A percentile compares a stretch with the other conserved stretches of the same genome.
phyloP scores from a whole-genome alignment of 1,140 invertebrate species.

The Cephus cinctus region DNA sequence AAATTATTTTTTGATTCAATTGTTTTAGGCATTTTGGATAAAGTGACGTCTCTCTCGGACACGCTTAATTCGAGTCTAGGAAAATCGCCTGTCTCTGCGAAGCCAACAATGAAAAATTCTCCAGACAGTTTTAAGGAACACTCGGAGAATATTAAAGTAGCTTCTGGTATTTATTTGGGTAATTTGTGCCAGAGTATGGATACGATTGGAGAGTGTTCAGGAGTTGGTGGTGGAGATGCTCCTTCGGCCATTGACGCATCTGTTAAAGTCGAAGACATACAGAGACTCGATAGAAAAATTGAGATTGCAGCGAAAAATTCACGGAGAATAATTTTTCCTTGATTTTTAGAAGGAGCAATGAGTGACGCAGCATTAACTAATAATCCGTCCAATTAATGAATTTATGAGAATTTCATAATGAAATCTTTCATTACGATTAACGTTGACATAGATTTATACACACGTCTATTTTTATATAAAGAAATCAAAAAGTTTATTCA shows the following conservation, averaged over 20 bases:
- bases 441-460: too few species aligned
- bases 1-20: too few species aligned
- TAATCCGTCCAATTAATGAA: not conserved
- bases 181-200: slow-evolving; percentile 1
- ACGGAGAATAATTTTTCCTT: not conserved
- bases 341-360: not conserved
- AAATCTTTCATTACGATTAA: slow-evolving; percentile 4
- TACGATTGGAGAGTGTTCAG: slow-evolving; percentile 18
- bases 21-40: slow-evolving; percentile 18
- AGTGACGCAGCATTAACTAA: slow-evolving; percentile 1
- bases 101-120: not conserved
- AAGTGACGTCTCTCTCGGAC: slow-evolving; percentile 14
- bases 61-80: slow-evolving; percentile 17
- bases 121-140: slow-evolving; percentile 1
- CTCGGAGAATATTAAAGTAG: slow-evolving; percentile 4
- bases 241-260: slow-evolving; percentile 25
- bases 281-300: slow-evolving; percentile 28
- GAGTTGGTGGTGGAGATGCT: slow-evolving; percentile 34
- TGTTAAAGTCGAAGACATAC: slow-evolving; percentile 22
- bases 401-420: not conserved
- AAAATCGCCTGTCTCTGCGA: not conserved
- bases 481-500: too few species aligned
- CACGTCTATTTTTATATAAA: too few species aligned
- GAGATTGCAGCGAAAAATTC: slow-evolving; percentile 22
- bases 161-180: slow-evolving; percentile 1